These are phyloP conservation scores for Rhamnusium bicolor DNA, from an alignment of 2,888 invertebrate species.

Conservation along the genomic window DNA sequence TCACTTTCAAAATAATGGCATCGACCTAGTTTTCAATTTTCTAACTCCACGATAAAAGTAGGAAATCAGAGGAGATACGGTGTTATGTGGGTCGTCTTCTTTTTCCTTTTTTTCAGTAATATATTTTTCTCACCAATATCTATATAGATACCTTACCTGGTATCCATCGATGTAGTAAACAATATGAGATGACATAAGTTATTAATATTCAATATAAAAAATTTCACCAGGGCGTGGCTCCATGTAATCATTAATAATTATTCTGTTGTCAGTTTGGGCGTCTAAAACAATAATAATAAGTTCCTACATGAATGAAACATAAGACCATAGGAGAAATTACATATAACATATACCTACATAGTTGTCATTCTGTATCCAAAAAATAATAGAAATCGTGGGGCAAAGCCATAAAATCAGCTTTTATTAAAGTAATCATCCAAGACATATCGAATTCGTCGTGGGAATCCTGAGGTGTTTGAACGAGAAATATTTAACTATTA, in stretches of 20 bases:
- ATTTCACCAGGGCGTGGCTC: no score
- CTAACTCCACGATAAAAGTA: no score
- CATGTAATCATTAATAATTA: background rate
- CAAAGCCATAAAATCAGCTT: background rate
- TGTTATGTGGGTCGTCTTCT: no score
- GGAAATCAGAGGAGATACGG: no score
- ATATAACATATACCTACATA: background rate
- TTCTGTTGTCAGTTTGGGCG: slow-evolving; percentile 22
- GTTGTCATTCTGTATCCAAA: background rate
- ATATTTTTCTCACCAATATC: no score
- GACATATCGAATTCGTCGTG: background rate
- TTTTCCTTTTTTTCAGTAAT: no score
- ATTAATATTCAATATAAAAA: no score
- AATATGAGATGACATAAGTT: no score
- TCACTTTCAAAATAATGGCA: no score
- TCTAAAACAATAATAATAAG: slow-evolving; percentile 26
- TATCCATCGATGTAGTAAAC: no score
- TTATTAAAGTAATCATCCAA: background rate
- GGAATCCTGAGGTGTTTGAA: slow-evolving; percentile 18
- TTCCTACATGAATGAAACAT: slow-evolving; percentile 23
- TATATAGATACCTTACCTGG: no score
- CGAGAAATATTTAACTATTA: slow-evolving; percentile 18
- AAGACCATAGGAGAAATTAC: background rate
- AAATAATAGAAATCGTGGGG: background rate
- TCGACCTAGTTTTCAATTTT: no score